Base-by-base conservation (phyloP, 2,888 invertebrate genomes). In the Neoscelio sp. region DNA sequence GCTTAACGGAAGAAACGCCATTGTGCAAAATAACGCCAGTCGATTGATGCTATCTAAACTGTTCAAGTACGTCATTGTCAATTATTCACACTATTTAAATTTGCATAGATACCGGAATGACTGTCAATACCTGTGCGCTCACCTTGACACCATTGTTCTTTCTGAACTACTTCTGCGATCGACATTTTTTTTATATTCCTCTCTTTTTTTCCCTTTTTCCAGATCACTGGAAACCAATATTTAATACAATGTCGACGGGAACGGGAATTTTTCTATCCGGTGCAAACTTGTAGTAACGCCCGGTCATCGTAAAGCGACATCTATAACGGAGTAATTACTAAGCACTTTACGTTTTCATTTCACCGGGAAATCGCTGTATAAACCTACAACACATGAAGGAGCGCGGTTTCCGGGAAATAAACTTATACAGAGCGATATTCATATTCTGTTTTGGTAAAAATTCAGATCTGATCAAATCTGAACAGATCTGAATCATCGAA, bases 261-360 rank as follows among this genome's bases (percentile, higher is more conserved):
- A 35, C 33, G 42, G 35, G 30, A 18, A 23, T 44, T 67, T 67
- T 48, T 52, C 30, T 52, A 52, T 30, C 30, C 52, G 10, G 8
- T 30, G 13, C 52, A 54, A 67, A 67, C 52, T 54, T 54, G 50
- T n/a, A n/a, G n/a, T n/a, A n/a, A n/a, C n/a, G 30, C 48, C 7
- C 42, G 52, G 33, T 65, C 42, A 52, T 33, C 42, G n/a, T n/a
- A n/a, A n/a, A n/a, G n/a, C n/a, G n/a, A n/a, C n/a, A n/a, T n/a
- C n/a, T n/a, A n/a, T n/a, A n/a, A n/a, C n/a, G n/a, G n/a, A 52
- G 38, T 56, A 68, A 68, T 68, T 68, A 48, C 58, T 38, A 56
- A 68, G 58, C 46, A 26, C 56, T 65, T 65, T 52, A 44, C 42
- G 58, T 58, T 70, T 70, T 50, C 48, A 56, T 48, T n/a, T 33